phyloP scores from a whole-genome alignment of 2,797 vertebrate genomes.

The Manis crassicaudata region DNA sequence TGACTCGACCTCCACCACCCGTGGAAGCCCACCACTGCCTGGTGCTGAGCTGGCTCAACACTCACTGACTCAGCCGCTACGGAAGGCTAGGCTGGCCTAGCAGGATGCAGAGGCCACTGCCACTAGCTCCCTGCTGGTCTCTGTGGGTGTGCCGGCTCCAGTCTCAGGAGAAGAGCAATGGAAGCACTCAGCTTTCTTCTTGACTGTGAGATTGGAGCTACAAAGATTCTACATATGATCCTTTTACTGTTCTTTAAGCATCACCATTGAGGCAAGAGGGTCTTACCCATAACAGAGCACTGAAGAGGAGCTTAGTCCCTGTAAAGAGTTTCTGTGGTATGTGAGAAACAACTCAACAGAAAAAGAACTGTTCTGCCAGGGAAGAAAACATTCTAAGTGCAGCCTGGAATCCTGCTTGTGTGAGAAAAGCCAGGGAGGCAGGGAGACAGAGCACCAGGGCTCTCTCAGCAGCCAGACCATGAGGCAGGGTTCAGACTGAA shows the following conservation, averaged over 20 bases:
- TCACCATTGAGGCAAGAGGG: not conserved
- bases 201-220: no score
- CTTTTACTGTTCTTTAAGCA: not conserved
- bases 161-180: not conserved
- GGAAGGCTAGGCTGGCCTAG: not conserved
- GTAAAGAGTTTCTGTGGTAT: not conserved
- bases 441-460: not conserved
- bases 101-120: no score
- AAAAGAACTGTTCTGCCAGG: not conserved
- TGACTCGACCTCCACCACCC: not conserved
- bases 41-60: not conserved
- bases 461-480: not conserved
- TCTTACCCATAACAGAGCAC: not conserved
- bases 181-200: not conserved
- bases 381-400: not conserved
- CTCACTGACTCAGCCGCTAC: not conserved
- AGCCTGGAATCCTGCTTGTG: not conserved
- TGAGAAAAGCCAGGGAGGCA: not conserved
- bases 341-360: not conserved
- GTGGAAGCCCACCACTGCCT: not conserved
- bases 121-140: not conserved
- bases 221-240: not conserved
- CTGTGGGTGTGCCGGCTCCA: not conserved
- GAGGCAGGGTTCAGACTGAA: not conserved
- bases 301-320: not conserved